Evolutionary conservation across 2,888 invertebrate genomes (phyloP).

Genomic region (Phymatocera aterrima): DNA sequence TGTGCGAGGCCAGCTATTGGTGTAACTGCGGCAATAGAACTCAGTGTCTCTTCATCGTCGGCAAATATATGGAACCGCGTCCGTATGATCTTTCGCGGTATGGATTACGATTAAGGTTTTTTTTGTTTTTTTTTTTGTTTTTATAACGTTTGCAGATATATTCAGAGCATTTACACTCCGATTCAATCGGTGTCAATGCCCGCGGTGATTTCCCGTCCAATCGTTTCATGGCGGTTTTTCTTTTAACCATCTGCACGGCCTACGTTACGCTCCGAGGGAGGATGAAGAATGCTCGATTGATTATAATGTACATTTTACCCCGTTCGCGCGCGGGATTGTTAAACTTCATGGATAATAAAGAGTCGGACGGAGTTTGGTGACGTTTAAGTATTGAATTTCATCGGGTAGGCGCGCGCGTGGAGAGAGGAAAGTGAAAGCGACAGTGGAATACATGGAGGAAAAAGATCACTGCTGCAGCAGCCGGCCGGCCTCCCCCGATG

Average conservation of each 20-base stretch:
- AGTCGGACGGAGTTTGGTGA: background rate
- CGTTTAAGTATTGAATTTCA: constrained; percentile 21
- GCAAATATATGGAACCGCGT: too few species aligned
- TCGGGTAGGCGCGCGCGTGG: background rate
- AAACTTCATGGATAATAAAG: constrained; percentile 28
- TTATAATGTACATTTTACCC: constrained; percentile 23
- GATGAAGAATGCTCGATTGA: constrained; percentile 33
- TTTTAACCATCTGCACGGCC: background rate
- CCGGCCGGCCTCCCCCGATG: background rate
- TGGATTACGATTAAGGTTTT: too few species aligned
- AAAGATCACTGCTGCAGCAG: background rate
- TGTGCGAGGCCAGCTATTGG: too few species aligned
- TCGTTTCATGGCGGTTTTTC: background rate
- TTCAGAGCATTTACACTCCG: background rate
- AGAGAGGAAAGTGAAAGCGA: background rate
- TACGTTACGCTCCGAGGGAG: background rate
- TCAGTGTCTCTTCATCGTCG: too few species aligned
- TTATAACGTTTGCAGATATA: background rate
- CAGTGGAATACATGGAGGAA: too few species aligned
- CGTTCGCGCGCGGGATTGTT: background rate
- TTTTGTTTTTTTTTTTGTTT: too few species aligned
- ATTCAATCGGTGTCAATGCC: background rate
- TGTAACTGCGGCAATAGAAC: too few species aligned
- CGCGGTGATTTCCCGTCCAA: background rate
- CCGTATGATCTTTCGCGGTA: too few species aligned